These are phyloP conservation scores for Ceyx melanurus DNA, from an alignment of 2,113 vertebrate species.

Conservation along the genomic window DNA sequence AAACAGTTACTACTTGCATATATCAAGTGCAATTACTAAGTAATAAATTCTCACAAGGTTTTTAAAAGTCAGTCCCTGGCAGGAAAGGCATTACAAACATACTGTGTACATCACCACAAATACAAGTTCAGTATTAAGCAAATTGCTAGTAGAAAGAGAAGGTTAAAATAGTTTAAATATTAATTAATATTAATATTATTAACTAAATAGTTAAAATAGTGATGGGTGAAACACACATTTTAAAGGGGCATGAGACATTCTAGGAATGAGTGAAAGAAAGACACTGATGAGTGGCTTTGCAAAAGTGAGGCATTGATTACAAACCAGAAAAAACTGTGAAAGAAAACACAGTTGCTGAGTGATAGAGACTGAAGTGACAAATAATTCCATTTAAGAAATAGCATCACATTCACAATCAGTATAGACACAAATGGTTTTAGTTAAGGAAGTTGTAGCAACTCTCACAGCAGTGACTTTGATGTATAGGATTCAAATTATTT, in stretches of 20 bases:
- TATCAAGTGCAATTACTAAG: neutral
- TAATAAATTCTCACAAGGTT: neutral
- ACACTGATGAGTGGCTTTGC: neutral
- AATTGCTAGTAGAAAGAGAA: neutral
- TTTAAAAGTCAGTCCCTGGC: neutral
- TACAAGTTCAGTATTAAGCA: neutral
- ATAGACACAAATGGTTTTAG: neutral
- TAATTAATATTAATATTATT: no score
- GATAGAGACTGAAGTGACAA: neutral
- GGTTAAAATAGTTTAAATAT: neutral
- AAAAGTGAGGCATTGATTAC: neutral
- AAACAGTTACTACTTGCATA: neutral
- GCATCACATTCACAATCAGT: neutral
- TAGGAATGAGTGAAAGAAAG: neutral
- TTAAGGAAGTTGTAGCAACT: neutral
- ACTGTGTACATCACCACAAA: neutral
- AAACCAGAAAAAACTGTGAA: neutral
- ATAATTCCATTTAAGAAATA: neutral
- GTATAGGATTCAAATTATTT: neutral
- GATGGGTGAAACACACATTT: neutral
- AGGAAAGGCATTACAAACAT: neutral
- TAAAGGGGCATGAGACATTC: neutral
- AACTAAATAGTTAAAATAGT: neutral
- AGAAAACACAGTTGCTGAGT: neutral
- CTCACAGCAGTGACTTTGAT: neutral